Percentiles rank a stretch among this genome's conserved stretches.
Conservation (phyloP, 2,797 vertebrate species). For the Anguilla megastoma region DNA sequence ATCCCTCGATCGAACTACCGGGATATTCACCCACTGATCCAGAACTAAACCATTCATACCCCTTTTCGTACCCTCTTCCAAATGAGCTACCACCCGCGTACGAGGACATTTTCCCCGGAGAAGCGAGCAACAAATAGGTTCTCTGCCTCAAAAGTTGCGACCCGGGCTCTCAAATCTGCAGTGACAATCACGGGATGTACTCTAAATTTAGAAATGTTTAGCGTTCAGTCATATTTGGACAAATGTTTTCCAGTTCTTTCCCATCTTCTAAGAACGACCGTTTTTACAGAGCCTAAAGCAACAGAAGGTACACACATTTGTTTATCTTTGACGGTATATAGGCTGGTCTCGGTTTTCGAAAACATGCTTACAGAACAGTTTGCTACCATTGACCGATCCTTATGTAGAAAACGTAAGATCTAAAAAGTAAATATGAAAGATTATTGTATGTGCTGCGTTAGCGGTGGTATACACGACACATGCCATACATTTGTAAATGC, state of each 20-base stretch:
- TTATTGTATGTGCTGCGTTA: slow-evolving; percentile 10
- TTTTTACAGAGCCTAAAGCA: slow-evolving; percentile 18
- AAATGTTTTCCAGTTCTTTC: slow-evolving; percentile 15
- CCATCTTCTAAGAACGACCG: slow-evolving; percentile 1
- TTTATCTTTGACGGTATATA: slow-evolving; percentile 24
- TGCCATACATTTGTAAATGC: slow-evolving; percentile 49
- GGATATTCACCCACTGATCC: slow-evolving; percentile 88
- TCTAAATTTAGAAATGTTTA: slow-evolving; percentile 30
- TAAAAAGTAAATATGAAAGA: slow-evolving; percentile 18
- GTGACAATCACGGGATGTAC: slow-evolving; percentile 70
- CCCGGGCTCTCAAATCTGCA: slow-evolving; percentile 55
- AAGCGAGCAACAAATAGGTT: slow-evolving; percentile 69
- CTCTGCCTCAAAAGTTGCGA: slow-evolving; percentile 49
- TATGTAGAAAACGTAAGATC: not conserved
- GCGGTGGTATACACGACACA: slow-evolving; percentile 43
- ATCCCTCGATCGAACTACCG: slow-evolving; percentile 90
- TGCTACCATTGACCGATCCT: not conserved
- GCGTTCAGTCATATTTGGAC: slow-evolving; percentile 25
- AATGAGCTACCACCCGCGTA: slow-evolving; percentile 84
- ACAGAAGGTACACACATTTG: slow-evolving; percentile 15
- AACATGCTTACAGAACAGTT: slow-evolving; percentile 9
- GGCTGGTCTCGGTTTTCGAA: slow-evolving; percentile 7
- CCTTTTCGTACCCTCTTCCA: slow-evolving; percentile 85
- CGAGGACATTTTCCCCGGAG: slow-evolving; percentile 86
- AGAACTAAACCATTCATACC: slow-evolving; percentile 85